Percentiles rank a stretch among this genome's conserved stretches.
phyloP scores from a whole-genome alignment of 2,797 vertebrate species.

The Ambastaia sidthimunki region DNA sequence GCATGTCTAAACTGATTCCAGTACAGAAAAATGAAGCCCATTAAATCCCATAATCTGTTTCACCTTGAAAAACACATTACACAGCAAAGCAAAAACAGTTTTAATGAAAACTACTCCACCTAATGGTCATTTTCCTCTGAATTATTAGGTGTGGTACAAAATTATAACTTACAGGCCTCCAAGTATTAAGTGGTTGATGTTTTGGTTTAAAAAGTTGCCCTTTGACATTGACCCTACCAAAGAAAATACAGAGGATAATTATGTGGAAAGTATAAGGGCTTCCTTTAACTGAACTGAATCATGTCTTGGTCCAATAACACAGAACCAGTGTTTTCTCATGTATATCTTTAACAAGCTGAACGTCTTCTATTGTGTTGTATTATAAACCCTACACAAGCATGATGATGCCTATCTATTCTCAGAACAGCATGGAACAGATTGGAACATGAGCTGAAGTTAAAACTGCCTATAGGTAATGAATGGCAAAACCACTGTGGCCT shows the following conservation, averaged over 20 bases:
- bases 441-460: constrained; percentile 20
- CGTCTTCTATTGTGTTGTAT: constrained; percentile 55
- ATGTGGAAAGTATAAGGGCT: constrained; percentile 5
- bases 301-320: constrained; percentile 6
- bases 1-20: constrained; percentile 55
- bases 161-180: background rate
- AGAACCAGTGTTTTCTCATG: constrained; percentile 11
- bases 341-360: constrained; percentile 17
- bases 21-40: constrained; percentile 65
- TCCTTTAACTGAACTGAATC: constrained; percentile 30
- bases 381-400: constrained; percentile 63
- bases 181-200: constrained; percentile 15
- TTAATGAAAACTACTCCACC: background rate
- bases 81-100: constrained; percentile 20
- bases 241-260: background rate
- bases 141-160: background rate
- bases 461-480: background rate
- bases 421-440: constrained; percentile 58
- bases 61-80: constrained; percentile 22
- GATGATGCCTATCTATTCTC: constrained; percentile 56
- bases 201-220: constrained; percentile 52
- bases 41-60: constrained; percentile 66
- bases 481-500: background rate
- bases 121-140: background rate
- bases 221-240: background rate